Base-by-base conservation (phyloP, 2,888 invertebrate species). In the Pseudococcus longispinus region DNA sequence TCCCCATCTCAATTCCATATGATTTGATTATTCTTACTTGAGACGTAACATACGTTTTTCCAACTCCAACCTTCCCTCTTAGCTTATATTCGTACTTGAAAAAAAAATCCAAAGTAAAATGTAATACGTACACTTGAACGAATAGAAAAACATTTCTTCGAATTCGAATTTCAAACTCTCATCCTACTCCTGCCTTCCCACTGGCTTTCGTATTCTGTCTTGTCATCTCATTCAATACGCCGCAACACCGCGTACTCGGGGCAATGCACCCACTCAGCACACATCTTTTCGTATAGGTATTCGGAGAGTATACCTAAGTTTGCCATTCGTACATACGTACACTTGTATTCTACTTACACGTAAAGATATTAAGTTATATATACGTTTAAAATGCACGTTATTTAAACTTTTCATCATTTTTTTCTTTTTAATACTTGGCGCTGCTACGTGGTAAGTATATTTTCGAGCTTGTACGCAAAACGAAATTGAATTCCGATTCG, bases 401-500 rank as follows among this genome's bases (percentile, higher is more conserved):
- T 70, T 70, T 70, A 70, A 70, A n/a, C 29, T 70, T 29, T 29
- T 70, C 26, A 26, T 70, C 70, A 29, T 29, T 29, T 70, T 29
- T 18, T 32, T 20, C 26, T 26, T 37, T 37, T 37, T 37, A 37
- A 37, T 37, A 37, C 26, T 26, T 26, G 15, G 18, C 55, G 37
- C 37, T 37, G 8, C 37, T 37, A 2, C 37, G 4, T 6, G 5
- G 37, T 37, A 37, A 37, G 37, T 37, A n/a, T 2, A 55, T 55
- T n/a, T 51, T 18, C 13, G 9, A 60, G 5, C 51, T n/a, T 6
- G 60, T 23, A 74, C 32, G 74, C 18, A 18, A 74, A 42, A 42
- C 11, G 29, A 80, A 80, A 80, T 80, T 80, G 77, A 80, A 80
- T 80, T 80, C 29, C 42, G 42, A 42, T 42, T 37, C 42, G 42